Conservation (phyloP, 2,113 vertebrate genomes). For the Pluvianellus socialis region DNA sequence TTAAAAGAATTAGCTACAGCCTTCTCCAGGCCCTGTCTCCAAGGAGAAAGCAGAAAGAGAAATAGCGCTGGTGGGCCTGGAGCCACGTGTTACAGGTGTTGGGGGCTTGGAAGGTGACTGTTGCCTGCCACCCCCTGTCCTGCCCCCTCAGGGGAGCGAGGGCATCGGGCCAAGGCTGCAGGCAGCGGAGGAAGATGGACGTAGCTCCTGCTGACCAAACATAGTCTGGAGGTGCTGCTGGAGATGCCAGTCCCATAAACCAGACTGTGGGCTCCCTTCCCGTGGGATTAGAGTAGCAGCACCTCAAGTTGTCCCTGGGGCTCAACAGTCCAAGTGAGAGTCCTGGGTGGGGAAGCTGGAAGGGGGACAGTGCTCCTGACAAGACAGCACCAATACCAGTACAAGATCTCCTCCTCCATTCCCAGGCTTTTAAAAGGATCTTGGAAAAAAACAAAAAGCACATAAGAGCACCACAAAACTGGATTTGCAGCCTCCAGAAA, state of each 20-base stretch:
- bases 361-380: not conserved
- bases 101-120: not conserved
- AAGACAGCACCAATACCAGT: not conserved
- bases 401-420: not conserved
- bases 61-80: not conserved
- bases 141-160: not conserved
- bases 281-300: not conserved
- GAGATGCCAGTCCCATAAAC: not conserved
- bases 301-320: not conserved
- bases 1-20: conserved; percentile 6
- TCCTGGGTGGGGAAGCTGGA: not conserved
- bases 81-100: not conserved
- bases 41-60: not conserved
- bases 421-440: not conserved
- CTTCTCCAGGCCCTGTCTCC: not conserved
- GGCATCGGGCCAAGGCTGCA: not conserved
- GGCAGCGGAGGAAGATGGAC: not conserved
- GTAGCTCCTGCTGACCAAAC: not conserved
- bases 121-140: not conserved
- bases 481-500: conserved; percentile 27
- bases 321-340: not conserved
- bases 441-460: not conserved
- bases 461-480: not conserved
- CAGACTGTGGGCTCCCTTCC: not conserved
- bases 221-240: not conserved